Percentiles rank a stretch among this genome's conserved stretches.
phyloP scores from a whole-genome alignment of 2,888 invertebrate genomes.

The Colostygia pectinataria region DNA sequence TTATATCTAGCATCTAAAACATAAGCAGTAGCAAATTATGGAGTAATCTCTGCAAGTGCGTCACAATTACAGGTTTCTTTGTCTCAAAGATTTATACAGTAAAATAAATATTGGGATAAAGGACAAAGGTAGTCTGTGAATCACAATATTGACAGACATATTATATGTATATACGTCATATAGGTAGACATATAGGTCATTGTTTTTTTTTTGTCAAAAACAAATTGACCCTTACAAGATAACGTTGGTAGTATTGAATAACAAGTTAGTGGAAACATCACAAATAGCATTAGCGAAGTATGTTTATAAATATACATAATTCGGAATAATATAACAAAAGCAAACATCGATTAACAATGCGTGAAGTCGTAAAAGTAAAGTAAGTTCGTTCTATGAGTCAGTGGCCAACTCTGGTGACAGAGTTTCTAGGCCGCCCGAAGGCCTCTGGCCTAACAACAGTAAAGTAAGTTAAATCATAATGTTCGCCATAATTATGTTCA shows the following conservation, averaged over 20 bases:
- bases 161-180: no score
- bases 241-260: neutral
- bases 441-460: no score
- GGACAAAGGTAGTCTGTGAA: conserved; percentile 8
- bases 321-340: neutral
- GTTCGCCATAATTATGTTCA: no score
- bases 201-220: neutral
- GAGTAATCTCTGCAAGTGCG: conserved; percentile 6
- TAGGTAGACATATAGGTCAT: neutral
- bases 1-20: conserved; percentile 3
- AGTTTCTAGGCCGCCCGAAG: no score
- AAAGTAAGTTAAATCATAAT: no score
- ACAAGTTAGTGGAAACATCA: no score
- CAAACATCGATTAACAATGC: conserved; percentile 14
- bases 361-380: conserved; percentile 18
- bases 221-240: neutral
- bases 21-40: conserved; percentile 3
- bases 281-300: no score
- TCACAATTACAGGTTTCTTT: conserved; percentile 19
- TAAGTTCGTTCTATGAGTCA: neutral
- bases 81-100: conserved; percentile 1
- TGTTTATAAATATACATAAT: neutral
- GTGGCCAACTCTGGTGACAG: conserved; percentile 9
- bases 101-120: conserved; percentile 4
- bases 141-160: conserved; percentile 5